Evolutionary conservation across 2,797 vertebrate species (phyloP).

Genomic region (Dermochelys coriacea): DNA sequence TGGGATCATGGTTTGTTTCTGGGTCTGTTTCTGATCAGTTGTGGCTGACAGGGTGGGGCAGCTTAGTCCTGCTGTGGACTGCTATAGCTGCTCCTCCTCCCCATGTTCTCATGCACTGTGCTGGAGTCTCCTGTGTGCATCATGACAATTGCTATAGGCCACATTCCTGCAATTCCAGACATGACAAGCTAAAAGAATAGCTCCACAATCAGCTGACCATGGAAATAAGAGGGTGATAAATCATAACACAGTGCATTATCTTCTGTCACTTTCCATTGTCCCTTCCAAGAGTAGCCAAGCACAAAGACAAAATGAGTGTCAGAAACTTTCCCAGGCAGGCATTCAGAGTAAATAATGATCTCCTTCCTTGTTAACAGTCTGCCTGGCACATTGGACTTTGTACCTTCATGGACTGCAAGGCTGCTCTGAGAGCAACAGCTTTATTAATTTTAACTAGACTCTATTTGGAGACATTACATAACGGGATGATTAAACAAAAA

Average conservation of each 20-base stretch:
- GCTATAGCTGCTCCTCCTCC: not conserved
- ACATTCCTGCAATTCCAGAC: not conserved
- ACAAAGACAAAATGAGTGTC: not conserved
- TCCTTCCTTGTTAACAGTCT: not conserved
- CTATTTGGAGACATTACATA: not conserved
- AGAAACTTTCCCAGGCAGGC: not conserved
- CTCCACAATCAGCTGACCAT: not conserved
- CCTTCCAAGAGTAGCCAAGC: not conserved
- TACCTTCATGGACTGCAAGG: not conserved
- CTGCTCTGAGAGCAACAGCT: not conserved
- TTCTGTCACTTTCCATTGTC: not conserved
- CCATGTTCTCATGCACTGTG: not conserved
- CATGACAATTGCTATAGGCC: not conserved
- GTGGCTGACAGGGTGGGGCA: not conserved
- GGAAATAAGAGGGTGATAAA: slow-evolving; percentile 24
- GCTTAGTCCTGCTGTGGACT: not conserved
- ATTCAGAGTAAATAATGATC: not conserved
- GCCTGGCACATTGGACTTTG: not conserved
- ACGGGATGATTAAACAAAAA: not conserved
- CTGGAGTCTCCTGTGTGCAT: not conserved
- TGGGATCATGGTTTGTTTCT: not conserved
- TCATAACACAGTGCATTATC: not conserved
- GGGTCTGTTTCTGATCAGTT: not conserved
- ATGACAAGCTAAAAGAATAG: slow-evolving; percentile 18
- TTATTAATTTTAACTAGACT: not conserved